Evolutionary conservation across 23 tunicate species (phyloP).

Genomic region (Phallusia fumigata): DNA sequence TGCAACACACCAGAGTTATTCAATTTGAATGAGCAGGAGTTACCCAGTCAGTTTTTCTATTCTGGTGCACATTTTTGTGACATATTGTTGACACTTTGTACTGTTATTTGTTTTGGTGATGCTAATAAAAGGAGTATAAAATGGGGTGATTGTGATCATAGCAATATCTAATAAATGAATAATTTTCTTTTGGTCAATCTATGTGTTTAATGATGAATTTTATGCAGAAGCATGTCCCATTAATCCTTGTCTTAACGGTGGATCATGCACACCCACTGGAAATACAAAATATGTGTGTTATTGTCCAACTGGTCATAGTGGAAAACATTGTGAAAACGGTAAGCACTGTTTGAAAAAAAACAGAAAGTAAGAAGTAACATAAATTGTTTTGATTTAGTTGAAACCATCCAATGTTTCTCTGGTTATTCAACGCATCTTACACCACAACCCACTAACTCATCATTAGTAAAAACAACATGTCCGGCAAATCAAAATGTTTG

Average conservation of each 20-base stretch:
- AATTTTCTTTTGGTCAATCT: background rate
- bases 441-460: background rate
- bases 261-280: constrained; percentile 31
- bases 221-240: constrained; percentile 24
- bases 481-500: constrained; percentile 13
- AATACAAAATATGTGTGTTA: constrained; percentile 27
- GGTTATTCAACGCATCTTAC: constrained; percentile 30
- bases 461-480: constrained; percentile 36
- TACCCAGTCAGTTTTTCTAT: background rate
- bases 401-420: constrained; percentile 21
- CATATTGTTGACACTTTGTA: background rate
- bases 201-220: background rate
- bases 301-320: constrained; percentile 42
- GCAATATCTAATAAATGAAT: no score
- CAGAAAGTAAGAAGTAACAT: background rate
- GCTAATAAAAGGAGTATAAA: no score
- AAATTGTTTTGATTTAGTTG: background rate
- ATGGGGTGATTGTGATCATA: no score
- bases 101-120: background rate
- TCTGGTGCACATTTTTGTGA: background rate
- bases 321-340: constrained; percentile 49
- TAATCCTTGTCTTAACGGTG: constrained; percentile 51
- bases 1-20: constrained; percentile 19
- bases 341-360: background rate
- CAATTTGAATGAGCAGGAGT: constrained; percentile 5